Conservation (phyloP, 2,888 invertebrate species). For the Lycocerus yunnanus region DNA sequence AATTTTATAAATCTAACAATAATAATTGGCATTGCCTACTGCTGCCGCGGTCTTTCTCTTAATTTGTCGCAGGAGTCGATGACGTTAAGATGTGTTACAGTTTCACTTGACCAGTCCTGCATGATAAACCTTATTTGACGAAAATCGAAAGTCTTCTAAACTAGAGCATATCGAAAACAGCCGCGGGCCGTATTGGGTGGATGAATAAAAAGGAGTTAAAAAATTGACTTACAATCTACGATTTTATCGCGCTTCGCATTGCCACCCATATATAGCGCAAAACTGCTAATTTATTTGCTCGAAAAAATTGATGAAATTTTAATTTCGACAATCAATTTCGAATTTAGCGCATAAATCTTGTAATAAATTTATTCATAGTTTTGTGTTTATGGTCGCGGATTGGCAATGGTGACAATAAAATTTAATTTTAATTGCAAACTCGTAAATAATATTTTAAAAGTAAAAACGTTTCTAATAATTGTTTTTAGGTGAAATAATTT, state of each 20-base stretch:
- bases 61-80: conserved; percentile 16
- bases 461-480: neutral
- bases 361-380: neutral
- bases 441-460: neutral
- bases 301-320: neutral
- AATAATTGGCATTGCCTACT: neutral
- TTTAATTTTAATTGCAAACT: neutral
- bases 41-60: neutral
- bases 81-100: conserved; percentile 36
- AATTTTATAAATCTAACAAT: neutral
- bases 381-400: neutral
- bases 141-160: conserved; percentile 47
- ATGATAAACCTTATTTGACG: conserved; percentile 46
- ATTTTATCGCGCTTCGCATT: neutral
- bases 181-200: conserved; percentile 22
- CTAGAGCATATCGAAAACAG: conserved; percentile 41
- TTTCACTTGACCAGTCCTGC: conserved; percentile 44
- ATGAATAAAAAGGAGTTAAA: conserved; percentile 18
- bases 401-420: neutral
- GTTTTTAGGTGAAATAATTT: neutral
- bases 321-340: neutral
- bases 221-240: neutral
- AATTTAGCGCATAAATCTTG: neutral
- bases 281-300: neutral
- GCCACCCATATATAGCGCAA: neutral